Evolutionary conservation across 2,888 invertebrate species (phyloP).

Genomic region (Pseudoips prasinana): DNA sequence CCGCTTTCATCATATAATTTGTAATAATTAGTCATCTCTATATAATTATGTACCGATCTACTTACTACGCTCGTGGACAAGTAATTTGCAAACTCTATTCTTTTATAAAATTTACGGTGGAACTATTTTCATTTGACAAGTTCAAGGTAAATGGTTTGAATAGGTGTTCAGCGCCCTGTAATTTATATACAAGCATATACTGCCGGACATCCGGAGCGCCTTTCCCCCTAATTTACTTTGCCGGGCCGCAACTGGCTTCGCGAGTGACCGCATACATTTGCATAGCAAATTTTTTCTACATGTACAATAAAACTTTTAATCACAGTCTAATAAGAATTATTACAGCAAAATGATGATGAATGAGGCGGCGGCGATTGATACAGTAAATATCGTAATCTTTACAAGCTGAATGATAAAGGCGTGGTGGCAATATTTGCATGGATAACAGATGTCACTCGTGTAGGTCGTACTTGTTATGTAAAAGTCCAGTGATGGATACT

Average conservation of each 20-base stretch:
- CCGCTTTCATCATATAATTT: no score
- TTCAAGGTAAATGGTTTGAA: slow-evolving; percentile 50
- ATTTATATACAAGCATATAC: slow-evolving; percentile 31
- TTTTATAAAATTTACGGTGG: no score
- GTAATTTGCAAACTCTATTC: no score
- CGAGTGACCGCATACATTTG: slow-evolving; percentile 33
- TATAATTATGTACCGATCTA: no score
- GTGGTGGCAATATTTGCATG: slow-evolving; percentile 31
- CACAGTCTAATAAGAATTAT: slow-evolving; percentile 8
- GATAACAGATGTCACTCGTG: slow-evolving; percentile 29
- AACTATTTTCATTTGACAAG: slow-evolving; percentile 25
- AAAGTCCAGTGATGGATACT: slow-evolving; percentile 33
- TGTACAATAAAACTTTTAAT: slow-evolving; percentile 1
- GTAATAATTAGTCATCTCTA: no score
- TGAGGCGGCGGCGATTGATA: slow-evolving; percentile 22
- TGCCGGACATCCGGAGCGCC: slow-evolving; percentile 63
- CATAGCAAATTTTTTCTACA: slow-evolving; percentile 35
- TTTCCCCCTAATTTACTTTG: slow-evolving; percentile 46
- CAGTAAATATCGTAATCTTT: slow-evolving; percentile 35
- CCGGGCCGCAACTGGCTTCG: slow-evolving; percentile 32
- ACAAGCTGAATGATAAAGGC: slow-evolving; percentile 31
- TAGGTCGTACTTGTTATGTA: slow-evolving; percentile 17
- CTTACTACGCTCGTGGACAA: no score
- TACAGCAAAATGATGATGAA: slow-evolving; percentile 22
- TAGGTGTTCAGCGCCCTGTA: slow-evolving; percentile 32